Percentiles rank a stretch among this genome's conserved stretches.
Conservation (phyloP, 2,113 vertebrate genomes). For the Pluvianellus socialis region DNA sequence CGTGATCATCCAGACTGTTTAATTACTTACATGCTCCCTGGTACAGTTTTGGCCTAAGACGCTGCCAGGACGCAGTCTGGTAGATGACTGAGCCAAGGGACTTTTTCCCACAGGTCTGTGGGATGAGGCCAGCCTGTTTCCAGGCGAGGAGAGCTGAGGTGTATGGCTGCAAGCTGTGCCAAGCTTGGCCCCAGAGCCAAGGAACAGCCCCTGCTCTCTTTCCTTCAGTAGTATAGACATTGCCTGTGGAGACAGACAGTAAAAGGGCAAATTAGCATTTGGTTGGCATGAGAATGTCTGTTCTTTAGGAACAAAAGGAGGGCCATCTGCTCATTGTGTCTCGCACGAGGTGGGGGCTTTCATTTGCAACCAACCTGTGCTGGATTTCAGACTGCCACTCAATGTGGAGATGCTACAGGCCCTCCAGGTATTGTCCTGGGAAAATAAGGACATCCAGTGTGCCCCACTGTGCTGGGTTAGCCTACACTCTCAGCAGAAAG, state of each 20-base stretch:
- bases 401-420: not conserved
- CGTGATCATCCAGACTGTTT: not conserved
- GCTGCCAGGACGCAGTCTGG: not conserved
- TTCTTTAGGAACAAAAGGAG: constrained; percentile 49
- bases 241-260: constrained; percentile 54
- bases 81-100: constrained; percentile 30
- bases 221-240: not conserved
- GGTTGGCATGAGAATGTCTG: constrained; percentile 33
- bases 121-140: not conserved
- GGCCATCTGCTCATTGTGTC: constrained; percentile 61
- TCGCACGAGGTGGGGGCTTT: not conserved
- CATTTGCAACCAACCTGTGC: not conserved
- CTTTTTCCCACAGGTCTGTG: not conserved
- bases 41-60: not conserved
- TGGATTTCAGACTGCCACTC: not conserved
- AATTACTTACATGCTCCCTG: not conserved
- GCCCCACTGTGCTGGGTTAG: not conserved
- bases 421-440: not conserved
- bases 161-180: not conserved
- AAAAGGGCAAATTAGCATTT: constrained; percentile 68
- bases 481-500: not conserved
- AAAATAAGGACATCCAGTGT: not conserved
- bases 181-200: not conserved
- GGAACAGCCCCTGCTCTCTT: not conserved
- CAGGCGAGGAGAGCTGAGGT: not conserved